Conservation (phyloP, 2,888 invertebrate species). For the Ornithoptera alexandrae region DNA sequence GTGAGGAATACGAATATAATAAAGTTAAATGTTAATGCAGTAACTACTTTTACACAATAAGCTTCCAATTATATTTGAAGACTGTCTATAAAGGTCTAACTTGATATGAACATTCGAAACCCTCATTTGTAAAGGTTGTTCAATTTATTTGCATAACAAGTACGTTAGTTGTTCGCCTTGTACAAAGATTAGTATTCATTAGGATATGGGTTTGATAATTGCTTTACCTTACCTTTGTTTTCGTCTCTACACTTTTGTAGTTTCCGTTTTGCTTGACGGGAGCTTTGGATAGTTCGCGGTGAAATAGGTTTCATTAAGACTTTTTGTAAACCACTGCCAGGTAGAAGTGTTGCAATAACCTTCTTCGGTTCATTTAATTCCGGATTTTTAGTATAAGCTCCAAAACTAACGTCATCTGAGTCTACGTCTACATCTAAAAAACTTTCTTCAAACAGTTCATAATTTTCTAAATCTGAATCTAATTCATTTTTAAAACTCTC, state of each 20-base stretch:
- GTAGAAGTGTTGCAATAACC: conserved; percentile 63
- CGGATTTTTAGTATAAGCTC: conserved; percentile 55
- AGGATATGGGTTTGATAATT: conserved; percentile 13
- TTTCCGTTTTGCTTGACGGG: conserved; percentile 55
- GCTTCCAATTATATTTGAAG: background rate
- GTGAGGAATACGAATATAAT: too few relatives aligned
- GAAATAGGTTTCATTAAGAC: conserved; percentile 62
- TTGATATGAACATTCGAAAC: conserved; percentile 12
- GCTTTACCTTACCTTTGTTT: conserved; percentile 51
- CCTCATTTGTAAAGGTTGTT: conserved; percentile 21
- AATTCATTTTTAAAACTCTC: conserved; percentile 65
- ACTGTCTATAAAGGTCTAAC: conserved; percentile 15
- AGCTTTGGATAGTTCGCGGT: conserved; percentile 48
- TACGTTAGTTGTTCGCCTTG: conserved; percentile 22
- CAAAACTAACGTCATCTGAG: conserved; percentile 54
- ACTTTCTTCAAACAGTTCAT: conserved; percentile 68
- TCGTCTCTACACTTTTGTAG: conserved; percentile 48
- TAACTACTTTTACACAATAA: background rate
- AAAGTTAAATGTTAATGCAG: background rate
- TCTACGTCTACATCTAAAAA: conserved; percentile 72
- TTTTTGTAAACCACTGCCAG: conserved; percentile 70
- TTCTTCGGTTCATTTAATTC: conserved; percentile 62
- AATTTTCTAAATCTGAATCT: conserved; percentile 69
- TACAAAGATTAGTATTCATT: conserved; percentile 14
- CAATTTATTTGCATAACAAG: conserved; percentile 24